Percentiles rank a stretch among this genome's conserved stretches.
Conservation (phyloP, 30 jellyfish, hydroid and myxozoan species). For the Hydractinia echinata region DNA sequence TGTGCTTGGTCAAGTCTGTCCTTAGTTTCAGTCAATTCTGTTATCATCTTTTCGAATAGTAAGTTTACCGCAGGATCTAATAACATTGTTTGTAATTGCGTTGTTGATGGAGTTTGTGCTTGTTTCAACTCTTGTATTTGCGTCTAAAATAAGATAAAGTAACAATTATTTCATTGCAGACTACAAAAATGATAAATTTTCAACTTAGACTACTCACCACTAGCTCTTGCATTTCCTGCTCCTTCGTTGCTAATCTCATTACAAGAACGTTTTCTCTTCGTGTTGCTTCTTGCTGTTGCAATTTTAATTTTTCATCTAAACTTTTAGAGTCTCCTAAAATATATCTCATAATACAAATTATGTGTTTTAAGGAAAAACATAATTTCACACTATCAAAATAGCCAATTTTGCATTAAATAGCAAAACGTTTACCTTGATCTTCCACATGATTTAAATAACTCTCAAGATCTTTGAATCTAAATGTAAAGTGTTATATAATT, state of each 20-base stretch:
- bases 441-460: too few species aligned
- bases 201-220: conserved; percentile 6
- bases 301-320: conserved; percentile 69
- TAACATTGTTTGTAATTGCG: conserved; percentile 74
- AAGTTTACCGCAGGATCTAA: conserved; percentile 97
- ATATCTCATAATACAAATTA: too few species aligned
- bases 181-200: background rate
- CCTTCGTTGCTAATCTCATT: conserved; percentile 96
- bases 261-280: conserved; percentile 94
- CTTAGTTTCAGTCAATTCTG: conserved; percentile 91
- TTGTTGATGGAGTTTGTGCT: conserved; percentile 92
- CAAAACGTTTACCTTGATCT: too few species aligned
- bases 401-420: too few species aligned
- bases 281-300: conserved; percentile 93
- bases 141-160: conserved; percentile 39
- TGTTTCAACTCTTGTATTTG: conserved; percentile 90
- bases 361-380: too few species aligned
- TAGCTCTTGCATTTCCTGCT: conserved; percentile 95
- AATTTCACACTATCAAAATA: too few species aligned
- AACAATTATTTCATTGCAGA: background rate
- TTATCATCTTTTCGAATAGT: conserved; percentile 93
- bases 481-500: too few species aligned
- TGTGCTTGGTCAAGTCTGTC: conserved; percentile 98
- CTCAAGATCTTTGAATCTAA: too few species aligned
- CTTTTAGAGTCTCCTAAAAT: background rate